phyloP scores from a whole-genome alignment of 2,113 vertebrate species.

The Eubucco bourcierii region DNA sequence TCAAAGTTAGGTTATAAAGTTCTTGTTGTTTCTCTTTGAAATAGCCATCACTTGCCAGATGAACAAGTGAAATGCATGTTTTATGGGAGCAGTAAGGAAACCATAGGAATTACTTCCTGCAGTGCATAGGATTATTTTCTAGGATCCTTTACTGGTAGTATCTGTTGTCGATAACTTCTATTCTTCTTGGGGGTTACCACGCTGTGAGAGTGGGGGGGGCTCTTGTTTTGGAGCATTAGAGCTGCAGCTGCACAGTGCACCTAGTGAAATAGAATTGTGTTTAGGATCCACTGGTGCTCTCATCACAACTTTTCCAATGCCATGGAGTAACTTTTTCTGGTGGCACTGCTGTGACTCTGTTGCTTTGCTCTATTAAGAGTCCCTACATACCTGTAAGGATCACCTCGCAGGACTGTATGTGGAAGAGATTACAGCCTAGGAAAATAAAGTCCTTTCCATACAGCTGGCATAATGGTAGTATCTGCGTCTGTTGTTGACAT shows the following conservation, averaged over 20 bases:
- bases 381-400: background rate
- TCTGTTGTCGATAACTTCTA: background rate
- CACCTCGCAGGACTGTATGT: background rate
- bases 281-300: background rate
- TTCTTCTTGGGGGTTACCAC: background rate
- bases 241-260: background rate
- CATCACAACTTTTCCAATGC: background rate
- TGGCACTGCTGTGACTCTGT: background rate
- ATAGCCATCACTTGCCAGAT: background rate
- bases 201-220: too few species aligned
- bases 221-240: background rate
- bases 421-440: conserved; percentile 9
- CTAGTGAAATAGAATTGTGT: background rate
- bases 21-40: background rate
- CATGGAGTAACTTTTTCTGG: background rate
- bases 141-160: background rate
- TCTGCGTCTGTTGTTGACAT: background rate
- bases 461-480: background rate
- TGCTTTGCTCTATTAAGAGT: background rate
- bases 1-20: background rate
- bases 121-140: background rate
- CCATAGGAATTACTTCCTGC: background rate
- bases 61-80: background rate
- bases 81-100: background rate
- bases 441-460: background rate